Percentiles rank a stretch among this genome's conserved stretches.
phyloP scores from a whole-genome alignment of 2,113 vertebrate genomes.

The Dolichallabes microphthalmus region DNA sequence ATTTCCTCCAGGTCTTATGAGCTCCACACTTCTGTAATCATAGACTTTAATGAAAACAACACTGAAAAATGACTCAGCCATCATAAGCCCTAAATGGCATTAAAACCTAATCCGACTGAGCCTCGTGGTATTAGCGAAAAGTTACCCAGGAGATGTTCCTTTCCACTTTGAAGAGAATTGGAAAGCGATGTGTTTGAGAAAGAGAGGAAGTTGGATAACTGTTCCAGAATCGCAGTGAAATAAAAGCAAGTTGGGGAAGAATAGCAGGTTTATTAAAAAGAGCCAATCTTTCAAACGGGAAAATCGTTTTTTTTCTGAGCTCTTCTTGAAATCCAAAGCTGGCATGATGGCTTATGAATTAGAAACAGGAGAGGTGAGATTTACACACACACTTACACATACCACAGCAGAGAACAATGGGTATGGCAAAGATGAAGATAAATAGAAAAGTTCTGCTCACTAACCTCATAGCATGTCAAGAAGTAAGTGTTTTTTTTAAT shows the following conservation, averaged over 20 bases:
- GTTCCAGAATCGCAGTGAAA: slow-evolving; percentile 4
- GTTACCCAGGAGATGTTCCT: slow-evolving; percentile 39
- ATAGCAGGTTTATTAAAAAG: slow-evolving; percentile 14
- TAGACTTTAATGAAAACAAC: slow-evolving; percentile 20
- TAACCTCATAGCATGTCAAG: background rate
- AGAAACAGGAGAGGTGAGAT: slow-evolving; percentile 33
- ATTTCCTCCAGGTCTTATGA: background rate
- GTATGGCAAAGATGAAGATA: background rate
- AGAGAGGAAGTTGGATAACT: slow-evolving; percentile 8
- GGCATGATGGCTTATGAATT: slow-evolving; percentile 20
- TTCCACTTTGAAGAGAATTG: slow-evolving; percentile 42
- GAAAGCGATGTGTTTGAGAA: background rate
- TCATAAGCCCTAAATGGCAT: slow-evolving; percentile 33
- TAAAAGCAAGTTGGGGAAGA: background rate
- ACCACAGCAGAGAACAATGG: background rate
- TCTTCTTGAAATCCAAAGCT: slow-evolving; percentile 2
- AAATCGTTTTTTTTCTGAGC: slow-evolving; percentile 38
- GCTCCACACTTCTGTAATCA: background rate
- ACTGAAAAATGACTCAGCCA: slow-evolving; percentile 17
- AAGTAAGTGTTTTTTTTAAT: background rate
- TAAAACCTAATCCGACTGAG: slow-evolving; percentile 30
- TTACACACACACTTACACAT: background rate
- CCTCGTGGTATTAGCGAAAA: slow-evolving; percentile 32
- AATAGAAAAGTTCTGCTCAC: background rate
- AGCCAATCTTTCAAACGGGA: slow-evolving; percentile 26